Base-by-base conservation (phyloP, 2,113 vertebrate species). In the Hemicordylus capensis region DNA sequence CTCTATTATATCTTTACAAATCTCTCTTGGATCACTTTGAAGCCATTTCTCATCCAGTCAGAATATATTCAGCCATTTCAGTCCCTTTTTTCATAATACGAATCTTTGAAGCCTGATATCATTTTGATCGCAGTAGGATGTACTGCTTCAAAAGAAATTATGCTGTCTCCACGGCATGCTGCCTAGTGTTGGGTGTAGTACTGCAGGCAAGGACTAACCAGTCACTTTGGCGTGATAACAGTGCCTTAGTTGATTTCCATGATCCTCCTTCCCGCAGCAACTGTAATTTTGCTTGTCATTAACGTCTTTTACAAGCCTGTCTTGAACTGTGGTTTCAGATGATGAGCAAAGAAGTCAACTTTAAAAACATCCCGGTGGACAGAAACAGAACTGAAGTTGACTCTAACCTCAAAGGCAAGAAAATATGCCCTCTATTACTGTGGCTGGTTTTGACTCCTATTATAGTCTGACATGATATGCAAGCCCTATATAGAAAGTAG, bases 131-230 rank as follows among this genome's bases (percentile, higher is more conserved):
- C 86, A 89, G n/a, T 59, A 75, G 6, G 3, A 63, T 83, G 51
- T 83, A 85, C 24, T 93, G 90, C 79, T 78, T 70, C 75, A 90
- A 70, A 74, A 90, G 24, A 10, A 90, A 69, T 93, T 88, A 67
- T 22, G 12, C 26, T 44, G 2, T 80, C 89, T 67, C 64, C 85
- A 85, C 89, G 24, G 28, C 44, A 20, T 12, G 7, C 39, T 74
- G 28, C 67, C 42, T 72, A 70, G 39, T 0, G 80, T 6, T 67
- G 34, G 74, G 73, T 31, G 26, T 0, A 73, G 5, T 87, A 42
- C 61, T 90, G 39, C 48, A 89, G 72, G 54, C 63, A 86, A 88
- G 37, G 46, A 54, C 84, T 64, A 81, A 28, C 3, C 46, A 44
- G 42, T 86, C 39, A 19, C 22, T 88, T 90, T 73, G 17, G 59